Evolutionary conservation across 2,113 vertebrate genomes (phyloP).

Genomic region (Limanda limanda): DNA sequence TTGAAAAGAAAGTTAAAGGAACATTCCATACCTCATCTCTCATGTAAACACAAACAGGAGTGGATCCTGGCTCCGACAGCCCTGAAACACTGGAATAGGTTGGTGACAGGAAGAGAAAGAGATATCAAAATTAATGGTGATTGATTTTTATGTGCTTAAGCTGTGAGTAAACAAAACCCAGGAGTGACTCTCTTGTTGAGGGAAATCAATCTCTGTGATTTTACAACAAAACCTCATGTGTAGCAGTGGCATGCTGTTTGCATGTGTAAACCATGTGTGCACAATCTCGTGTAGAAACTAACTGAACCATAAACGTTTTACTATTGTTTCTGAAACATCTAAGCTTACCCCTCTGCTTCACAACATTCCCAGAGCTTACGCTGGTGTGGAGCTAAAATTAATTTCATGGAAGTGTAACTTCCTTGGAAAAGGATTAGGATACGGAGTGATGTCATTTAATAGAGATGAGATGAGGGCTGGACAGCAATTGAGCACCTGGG

Average conservation of each 20-base stretch:
- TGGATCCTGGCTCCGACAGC: slow-evolving; percentile 63
- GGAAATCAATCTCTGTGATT: slow-evolving; percentile 36
- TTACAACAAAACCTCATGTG: slow-evolving; percentile 33
- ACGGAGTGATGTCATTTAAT: slow-evolving; percentile 76
- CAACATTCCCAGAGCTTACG: slow-evolving; percentile 44
- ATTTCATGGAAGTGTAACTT: slow-evolving; percentile 66
- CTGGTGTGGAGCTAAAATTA: slow-evolving; percentile 40
- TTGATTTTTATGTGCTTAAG: slow-evolving; percentile 23
- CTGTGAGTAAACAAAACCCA: slow-evolving; percentile 27
- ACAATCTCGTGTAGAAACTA: slow-evolving; percentile 48
- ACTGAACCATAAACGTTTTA: slow-evolving; percentile 74
- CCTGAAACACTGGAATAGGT: slow-evolving; percentile 55
- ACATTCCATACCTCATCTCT: slow-evolving; percentile 78
- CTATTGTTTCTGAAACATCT: slow-evolving; percentile 61
- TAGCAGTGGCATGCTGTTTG: slow-evolving; percentile 39
- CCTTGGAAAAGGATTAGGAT: slow-evolving; percentile 70
- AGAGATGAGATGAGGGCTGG: slow-evolving; percentile 68
- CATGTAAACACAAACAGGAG: slow-evolving; percentile 84
- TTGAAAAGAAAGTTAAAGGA: slow-evolving; percentile 23
- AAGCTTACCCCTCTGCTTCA: slow-evolving; percentile 46
- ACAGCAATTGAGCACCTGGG: slow-evolving; percentile 60
- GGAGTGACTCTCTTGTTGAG: slow-evolving; percentile 38
- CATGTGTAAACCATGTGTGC: slow-evolving; percentile 71
- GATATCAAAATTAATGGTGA: neutral
- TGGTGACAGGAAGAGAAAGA: slow-evolving; percentile 2